Percentiles rank a stretch among this genome's conserved stretches.
These are phyloP conservation scores for Psittacara wagleri DNA, from an alignment of 2,113 vertebrate species.

Conservation along the genomic window DNA sequence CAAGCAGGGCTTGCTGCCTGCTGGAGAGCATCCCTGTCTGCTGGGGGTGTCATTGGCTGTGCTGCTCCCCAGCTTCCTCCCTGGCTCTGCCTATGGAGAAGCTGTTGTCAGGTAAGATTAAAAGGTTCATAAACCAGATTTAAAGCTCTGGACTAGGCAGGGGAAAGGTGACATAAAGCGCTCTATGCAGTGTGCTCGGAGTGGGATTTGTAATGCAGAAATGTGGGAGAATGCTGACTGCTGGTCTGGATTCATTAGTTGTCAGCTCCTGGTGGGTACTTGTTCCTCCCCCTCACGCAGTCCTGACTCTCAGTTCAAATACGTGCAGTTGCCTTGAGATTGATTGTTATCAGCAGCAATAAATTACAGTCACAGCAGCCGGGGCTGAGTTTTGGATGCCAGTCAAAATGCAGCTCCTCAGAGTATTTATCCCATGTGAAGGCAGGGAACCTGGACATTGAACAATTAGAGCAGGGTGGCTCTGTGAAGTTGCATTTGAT, in stretches of 20 bases:
- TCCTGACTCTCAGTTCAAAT: neutral
- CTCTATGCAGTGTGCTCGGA: too few species aligned
- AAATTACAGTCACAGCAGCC: constrained; percentile 14
- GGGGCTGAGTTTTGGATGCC: constrained; percentile 18
- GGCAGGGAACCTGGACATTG: neutral
- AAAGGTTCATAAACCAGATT: neutral
- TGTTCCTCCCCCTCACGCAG: fast-evolving
- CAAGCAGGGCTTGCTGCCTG: neutral
- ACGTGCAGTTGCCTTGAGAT: neutral
- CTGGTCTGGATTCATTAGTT: neutral
- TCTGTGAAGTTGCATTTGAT: constrained; percentile 43
- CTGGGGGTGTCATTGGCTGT: neutral
- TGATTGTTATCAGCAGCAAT: constrained; percentile 23
- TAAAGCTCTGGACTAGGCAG: neutral
- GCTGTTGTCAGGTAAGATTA: neutral
- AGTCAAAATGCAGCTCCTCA: neutral
- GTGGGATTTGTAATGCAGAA: neutral
- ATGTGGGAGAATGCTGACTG: neutral
- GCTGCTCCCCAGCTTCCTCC: neutral
- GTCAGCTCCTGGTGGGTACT: neutral
- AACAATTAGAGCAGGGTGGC: neutral
- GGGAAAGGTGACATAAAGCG: neutral
- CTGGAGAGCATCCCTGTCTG: neutral
- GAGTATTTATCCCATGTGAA: neutral
- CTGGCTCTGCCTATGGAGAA: fast-evolving